Conservation (phyloP, 2,797 vertebrate genomes). For the Falco berigora region DNA sequence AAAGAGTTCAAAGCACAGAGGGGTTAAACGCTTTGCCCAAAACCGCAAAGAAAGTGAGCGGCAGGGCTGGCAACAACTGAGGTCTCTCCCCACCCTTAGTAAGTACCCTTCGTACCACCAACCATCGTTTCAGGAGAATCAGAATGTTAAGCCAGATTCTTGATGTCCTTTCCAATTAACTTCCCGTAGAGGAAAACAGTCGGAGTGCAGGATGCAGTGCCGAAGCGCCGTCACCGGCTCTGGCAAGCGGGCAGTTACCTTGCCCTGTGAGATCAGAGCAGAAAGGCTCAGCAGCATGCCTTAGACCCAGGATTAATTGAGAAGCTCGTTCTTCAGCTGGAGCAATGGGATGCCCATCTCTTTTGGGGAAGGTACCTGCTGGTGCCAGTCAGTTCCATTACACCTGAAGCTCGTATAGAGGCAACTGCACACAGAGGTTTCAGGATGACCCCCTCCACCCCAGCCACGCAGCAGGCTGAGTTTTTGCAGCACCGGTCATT, state of each 20-base stretch:
- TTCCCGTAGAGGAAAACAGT: neutral
- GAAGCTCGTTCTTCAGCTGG: neutral
- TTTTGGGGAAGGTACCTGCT: neutral
- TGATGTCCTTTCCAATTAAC: neutral
- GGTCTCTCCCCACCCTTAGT: neutral
- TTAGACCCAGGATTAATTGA: neutral
- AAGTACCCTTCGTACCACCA: neutral
- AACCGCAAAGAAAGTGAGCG: neutral
- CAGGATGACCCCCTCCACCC: neutral
- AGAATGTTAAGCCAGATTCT: neutral
- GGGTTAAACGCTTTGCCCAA: neutral
- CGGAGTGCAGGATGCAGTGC: neutral
- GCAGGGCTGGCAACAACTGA: neutral
- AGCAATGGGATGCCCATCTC: neutral
- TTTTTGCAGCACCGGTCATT: neutral
- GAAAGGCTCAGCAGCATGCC: neutral
- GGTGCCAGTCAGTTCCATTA: neutral
- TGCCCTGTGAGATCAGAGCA: neutral
- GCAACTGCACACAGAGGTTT: neutral
- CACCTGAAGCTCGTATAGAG: accelerated
- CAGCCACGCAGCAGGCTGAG: neutral
- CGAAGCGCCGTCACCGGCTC: neutral
- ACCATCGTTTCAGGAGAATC: neutral
- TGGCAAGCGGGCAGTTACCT: neutral
- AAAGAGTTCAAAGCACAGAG: neutral